Base-by-base conservation (phyloP, 2,888 invertebrate species). In the Hydraecia micacea region DNA sequence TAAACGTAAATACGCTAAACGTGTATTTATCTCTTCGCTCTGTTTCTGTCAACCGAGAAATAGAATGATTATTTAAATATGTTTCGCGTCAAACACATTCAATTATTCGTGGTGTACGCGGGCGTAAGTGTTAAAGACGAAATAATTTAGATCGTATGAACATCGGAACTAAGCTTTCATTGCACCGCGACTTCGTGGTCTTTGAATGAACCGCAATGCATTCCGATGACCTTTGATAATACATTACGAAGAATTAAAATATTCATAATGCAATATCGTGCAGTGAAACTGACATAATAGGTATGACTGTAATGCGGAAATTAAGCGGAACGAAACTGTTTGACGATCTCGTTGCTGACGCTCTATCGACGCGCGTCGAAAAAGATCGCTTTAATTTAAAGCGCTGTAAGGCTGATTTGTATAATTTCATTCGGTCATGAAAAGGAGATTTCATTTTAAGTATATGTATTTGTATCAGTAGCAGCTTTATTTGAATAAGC, bases 191-290 rank as follows among this genome's bases (percentile, higher is more conserved):
- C 18, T 21, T 75, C 82, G 55, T 82, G 75, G 67, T 46, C 42
- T 62, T 75, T 82, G 52, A 62, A 75, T 82, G 76, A 55, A 28
- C 76, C 11, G 11, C 52, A 52, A 55, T 15, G 52, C 36, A 62
- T 55, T 60, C 82, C 36, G 79, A 79, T 79, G 79, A 80, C 82
- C 79, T 80, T 80, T 82, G 67, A 76, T 49, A 80, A 82, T 67
- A 52, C n/a, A n/a, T n/a, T n/a, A n/a, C 25, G 25, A 8, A 9
- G 25, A 67, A 79, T 79, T 68, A 68, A 82, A 82, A 75, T 62
- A 68, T 75, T 46, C 62, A 62, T 49, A 81, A 81, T 55, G 28
- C 46, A 82, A 55, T 62, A 80, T 76, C 79, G 82, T 82, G 82
- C 46, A 80, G 62, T 39, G 36, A 68, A 80, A 63, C 67, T 67